Evolutionary conservation across 2,888 invertebrate genomes (phyloP), one percentile per base, ranked within the genome.

Genomic region (Xestia sexstrigata): DNA sequence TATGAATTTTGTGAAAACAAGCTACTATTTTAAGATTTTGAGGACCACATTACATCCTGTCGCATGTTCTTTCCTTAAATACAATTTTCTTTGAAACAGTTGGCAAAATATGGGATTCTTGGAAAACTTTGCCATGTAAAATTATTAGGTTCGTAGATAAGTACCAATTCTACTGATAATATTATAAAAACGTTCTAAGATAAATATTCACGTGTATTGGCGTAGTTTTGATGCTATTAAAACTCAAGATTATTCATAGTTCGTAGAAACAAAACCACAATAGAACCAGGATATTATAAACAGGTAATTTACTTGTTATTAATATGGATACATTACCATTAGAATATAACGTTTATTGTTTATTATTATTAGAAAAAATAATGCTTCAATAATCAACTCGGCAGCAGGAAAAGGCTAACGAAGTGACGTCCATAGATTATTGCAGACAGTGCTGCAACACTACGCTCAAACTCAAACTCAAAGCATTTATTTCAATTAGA

Each of bases 241-340:
- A 23, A 23, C 45, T 8, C 17, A 13, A 55, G 5, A 42, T 62
- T 75, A 77, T 66, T 67, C 47, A 78, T 67, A 39, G 23, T 78
- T 78, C 68, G 26, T 5, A 47, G 76, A 47, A 58, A 47, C 23
- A 26, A 67, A 76, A 39, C 47, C 68, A 30, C 55, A 30, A 3
- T 6, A 17, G 3, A 60, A 60, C 15, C 0, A 79, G 49, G 58
- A 79, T 42, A 35, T 70, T 1, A 30, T 26, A 39, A 47, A 11
- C 13, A 26, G 17, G n/a, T 35, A 73, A 45, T 23, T 62, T 15
- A n/a, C 6, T 35, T 35, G 5, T 11, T 23, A 26, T 23, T 20
- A 55, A 45, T n/a, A 70, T 35, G 30, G 17, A 70, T 5, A n/a
- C 0, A 47, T 11, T n/a, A 30, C 11, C 45, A 65, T 65, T n/a